Conservation (phyloP, 92 coral and sea anemone species). For the Epizoanthus ramosus region DNA sequence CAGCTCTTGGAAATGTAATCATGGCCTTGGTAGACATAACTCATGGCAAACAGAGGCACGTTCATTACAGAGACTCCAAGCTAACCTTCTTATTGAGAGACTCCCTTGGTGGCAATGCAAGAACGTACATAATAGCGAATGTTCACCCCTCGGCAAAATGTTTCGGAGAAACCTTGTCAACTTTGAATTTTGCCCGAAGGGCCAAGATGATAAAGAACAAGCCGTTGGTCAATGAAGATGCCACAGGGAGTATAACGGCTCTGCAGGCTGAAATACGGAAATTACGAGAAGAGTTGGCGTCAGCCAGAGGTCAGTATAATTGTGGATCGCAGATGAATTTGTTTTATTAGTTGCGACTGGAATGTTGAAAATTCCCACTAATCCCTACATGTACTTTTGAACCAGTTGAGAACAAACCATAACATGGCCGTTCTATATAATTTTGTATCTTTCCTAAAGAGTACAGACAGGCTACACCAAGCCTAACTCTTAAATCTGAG, state of each 20-base stretch:
- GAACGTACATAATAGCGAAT: slow-evolving; percentile 95
- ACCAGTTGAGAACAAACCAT: too few species aligned
- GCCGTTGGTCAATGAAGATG: slow-evolving; percentile 97
- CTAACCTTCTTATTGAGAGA: slow-evolving; percentile 95
- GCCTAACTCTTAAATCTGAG: too few species aligned
- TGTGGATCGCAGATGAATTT: background rate
- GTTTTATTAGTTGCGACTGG: background rate
- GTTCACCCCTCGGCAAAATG: slow-evolving; percentile 99
- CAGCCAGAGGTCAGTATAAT: slow-evolving; percentile 78
- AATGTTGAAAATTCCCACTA: too few species aligned
- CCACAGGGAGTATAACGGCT: slow-evolving; percentile 91
- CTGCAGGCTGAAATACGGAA: slow-evolving; percentile 91
- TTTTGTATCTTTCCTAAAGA: too few species aligned
- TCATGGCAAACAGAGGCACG: slow-evolving; percentile 96
- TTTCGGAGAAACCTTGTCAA: slow-evolving; percentile 97
- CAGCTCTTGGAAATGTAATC: slow-evolving; percentile 97
- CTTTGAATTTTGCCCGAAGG: slow-evolving; percentile 94
- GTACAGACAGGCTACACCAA: too few species aligned
- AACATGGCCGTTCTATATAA: too few species aligned
- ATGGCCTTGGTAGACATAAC: slow-evolving; percentile 99
- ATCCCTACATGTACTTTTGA: too few species aligned
- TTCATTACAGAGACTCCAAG: slow-evolving; percentile 96
- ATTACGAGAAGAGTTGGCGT: slow-evolving; percentile 77
- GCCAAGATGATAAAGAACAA: slow-evolving; percentile 99
- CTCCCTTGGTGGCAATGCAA: slow-evolving; percentile 97